Conservation (phyloP, 1,140 invertebrate species). For the Atta cephalotes region DNA sequence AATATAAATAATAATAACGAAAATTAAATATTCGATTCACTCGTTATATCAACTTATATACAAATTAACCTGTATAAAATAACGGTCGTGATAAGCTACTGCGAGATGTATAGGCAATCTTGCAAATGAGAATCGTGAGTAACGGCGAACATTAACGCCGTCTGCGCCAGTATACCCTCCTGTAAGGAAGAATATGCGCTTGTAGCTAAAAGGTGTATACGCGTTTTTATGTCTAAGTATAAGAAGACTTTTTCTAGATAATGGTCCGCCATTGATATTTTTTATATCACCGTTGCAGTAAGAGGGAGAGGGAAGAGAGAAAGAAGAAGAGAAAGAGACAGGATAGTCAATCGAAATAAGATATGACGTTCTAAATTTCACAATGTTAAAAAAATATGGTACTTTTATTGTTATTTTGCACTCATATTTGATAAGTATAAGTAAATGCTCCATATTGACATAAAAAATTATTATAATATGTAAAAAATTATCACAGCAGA, state of each 20-base stretch:
- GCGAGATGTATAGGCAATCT: constrained; percentile 86
- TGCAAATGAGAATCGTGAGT: constrained; percentile 86
- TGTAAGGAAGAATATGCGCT: constrained; percentile 41
- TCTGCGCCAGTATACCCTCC: constrained; percentile 62
- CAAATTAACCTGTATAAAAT: constrained; percentile 76
- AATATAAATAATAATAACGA: background rate
- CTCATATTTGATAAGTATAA: constrained; percentile 46
- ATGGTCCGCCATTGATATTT: constrained; percentile 71
- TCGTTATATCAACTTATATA: constrained; percentile 78
- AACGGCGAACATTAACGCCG: constrained; percentile 85
- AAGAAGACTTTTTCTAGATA: constrained; percentile 71
- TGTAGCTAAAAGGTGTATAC: constrained; percentile 54
- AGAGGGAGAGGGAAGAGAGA: background rate
- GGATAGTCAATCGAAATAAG: constrained; percentile 35
- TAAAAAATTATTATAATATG: constrained; percentile 3
- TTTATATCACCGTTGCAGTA: constrained; percentile 58
- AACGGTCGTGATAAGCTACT: constrained; percentile 83
- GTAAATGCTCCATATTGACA: background rate
- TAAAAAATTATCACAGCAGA: background rate
- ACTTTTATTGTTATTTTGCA: constrained; percentile 36
- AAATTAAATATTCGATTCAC: constrained; percentile 68
- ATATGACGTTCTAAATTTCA: constrained; percentile 47
- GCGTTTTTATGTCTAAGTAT: constrained; percentile 66
- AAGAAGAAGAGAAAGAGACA: background rate
- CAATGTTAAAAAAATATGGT: constrained; percentile 28